A percentile compares a stretch with the other conserved stretches of the same genome.
Evolutionary conservation across 2,113 vertebrate genomes (phyloP).

Genomic region (Dascyllus trimaculatus): DNA sequence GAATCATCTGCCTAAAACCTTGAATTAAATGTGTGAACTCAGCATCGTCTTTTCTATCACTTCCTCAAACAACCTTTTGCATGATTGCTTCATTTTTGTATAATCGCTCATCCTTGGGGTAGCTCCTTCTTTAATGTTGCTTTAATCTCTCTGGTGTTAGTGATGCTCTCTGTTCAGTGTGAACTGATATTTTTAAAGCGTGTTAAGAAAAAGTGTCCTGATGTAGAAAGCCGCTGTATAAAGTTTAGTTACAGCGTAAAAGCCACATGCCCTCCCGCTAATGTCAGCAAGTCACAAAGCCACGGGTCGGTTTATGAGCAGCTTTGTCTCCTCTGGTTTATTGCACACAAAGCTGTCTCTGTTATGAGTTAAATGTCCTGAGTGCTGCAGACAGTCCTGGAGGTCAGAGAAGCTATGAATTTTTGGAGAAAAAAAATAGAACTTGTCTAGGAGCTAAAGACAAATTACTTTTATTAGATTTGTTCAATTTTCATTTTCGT

Average conservation of each 20-base stretch:
- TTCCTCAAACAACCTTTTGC: constrained; percentile 32
- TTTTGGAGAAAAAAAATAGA: constrained; percentile 25
- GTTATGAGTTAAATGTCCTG: constrained; percentile 47
- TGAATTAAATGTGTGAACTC: constrained; percentile 41
- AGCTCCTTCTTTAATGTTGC: constrained; percentile 42
- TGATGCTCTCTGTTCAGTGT: constrained; percentile 31
- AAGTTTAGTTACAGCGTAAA: constrained; percentile 45
- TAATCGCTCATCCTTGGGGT: constrained; percentile 11
- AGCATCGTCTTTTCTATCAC: constrained; percentile 30
- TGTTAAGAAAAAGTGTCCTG: constrained; percentile 7
- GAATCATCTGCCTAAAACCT: constrained; percentile 28
- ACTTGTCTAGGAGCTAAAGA: constrained; percentile 31
- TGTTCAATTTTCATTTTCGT: constrained; percentile 45
- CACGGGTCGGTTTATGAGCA: constrained; percentile 25
- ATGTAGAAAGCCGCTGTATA: constrained; percentile 18
- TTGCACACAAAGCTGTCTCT: constrained; percentile 37
- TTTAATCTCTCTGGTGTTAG: constrained; percentile 39
- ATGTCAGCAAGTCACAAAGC: constrained; percentile 36
- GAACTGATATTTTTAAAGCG: constrained; percentile 17
- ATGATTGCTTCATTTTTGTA: constrained; percentile 3
- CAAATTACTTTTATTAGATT: constrained; percentile 53
- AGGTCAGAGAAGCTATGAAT: constrained; percentile 55
- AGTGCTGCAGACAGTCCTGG: constrained; percentile 42
- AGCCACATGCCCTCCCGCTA: constrained; percentile 28
- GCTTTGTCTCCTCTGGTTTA: constrained; percentile 49